A percentile compares a stretch with the other conserved stretches of the same genome.
These are phyloP conservation scores for Cotesia chilonis DNA, from an alignment of 1,140 invertebrate genomes.

Conservation along the genomic window DNA sequence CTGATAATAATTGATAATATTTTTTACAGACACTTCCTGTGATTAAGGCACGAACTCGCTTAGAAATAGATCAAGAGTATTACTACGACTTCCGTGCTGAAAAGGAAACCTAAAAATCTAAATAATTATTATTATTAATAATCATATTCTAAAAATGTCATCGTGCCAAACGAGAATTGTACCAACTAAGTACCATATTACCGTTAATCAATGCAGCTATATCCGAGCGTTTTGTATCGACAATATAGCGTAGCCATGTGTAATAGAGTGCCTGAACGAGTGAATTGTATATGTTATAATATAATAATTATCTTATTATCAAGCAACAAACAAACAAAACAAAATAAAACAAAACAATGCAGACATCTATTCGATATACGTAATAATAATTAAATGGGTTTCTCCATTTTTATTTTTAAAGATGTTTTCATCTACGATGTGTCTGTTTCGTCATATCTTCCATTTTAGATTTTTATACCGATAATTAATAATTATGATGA, in stretches of 20 bases:
- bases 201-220: conserved; percentile 42
- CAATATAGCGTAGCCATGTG: conserved; percentile 55
- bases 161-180: conserved; percentile 57
- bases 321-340: not conserved
- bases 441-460: conserved; percentile 49
- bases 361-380: conserved; percentile 35
- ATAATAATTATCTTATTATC: conserved; percentile 19
- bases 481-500: conserved; percentile 33
- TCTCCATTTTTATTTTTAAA: conserved; percentile 12
- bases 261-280: conserved; percentile 63
- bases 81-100: conserved; percentile 65
- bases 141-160: conserved; percentile 12
- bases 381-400: not conserved
- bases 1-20: conserved; percentile 1
- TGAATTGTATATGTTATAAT: conserved; percentile 47
- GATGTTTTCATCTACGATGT: conserved; percentile 13
- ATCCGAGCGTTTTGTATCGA: conserved; percentile 41
- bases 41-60: conserved; percentile 59
- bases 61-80: conserved; percentile 64
- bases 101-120: conserved; percentile 58
- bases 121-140: conserved; percentile 1
- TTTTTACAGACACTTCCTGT: conserved; percentile 57
- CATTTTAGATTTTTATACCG: conserved; percentile 56
- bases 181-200: conserved; percentile 43
- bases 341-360: conserved; percentile 24